phyloP scores from a whole-genome alignment of 2,113 vertebrate species.

The Acinonyx jubatus region DNA sequence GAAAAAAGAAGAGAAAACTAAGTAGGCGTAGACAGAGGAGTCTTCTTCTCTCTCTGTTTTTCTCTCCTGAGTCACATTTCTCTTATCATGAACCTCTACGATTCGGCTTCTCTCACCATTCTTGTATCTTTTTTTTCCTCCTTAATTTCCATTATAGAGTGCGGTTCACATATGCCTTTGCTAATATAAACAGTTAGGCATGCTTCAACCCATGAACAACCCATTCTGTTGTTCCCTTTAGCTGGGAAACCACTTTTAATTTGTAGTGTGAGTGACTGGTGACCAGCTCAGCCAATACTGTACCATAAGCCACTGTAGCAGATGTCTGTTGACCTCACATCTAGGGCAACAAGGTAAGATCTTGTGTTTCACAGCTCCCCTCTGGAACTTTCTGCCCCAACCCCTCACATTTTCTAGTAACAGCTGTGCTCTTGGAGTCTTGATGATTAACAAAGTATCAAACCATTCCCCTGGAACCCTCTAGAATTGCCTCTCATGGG shows the following conservation, averaged over 20 bases:
- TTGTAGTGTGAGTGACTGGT: not conserved
- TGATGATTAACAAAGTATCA: constrained; percentile 60
- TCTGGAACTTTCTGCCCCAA: not conserved
- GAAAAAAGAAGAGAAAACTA: not conserved
- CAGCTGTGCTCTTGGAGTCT: constrained; percentile 52
- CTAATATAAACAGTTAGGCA: not conserved
- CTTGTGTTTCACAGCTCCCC: not conserved
- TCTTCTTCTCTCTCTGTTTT: not conserved
- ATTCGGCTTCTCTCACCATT: not conserved
- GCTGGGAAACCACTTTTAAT: not conserved
- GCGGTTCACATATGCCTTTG: not conserved
- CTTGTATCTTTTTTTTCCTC: not conserved
- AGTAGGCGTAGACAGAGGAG: not conserved
- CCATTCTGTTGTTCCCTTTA: not conserved
- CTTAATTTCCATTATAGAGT: not conserved
- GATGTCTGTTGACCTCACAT: not conserved
- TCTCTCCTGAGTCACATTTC: not conserved
- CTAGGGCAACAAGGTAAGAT: not conserved
- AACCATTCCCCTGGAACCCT: constrained; percentile 13
- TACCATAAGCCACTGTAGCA: not conserved
- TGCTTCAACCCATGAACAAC: not conserved
- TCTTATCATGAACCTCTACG: not conserved
- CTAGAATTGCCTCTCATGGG: constrained; percentile 34
- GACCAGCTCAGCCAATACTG: not conserved
- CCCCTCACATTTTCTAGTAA: constrained; percentile 31